A percentile compares a stretch with the other conserved stretches of the same genome.
These are phyloP conservation scores for Phoebastria nigripes DNA, from an alignment of 2,797 vertebrate genomes.

Conservation along the genomic window DNA sequence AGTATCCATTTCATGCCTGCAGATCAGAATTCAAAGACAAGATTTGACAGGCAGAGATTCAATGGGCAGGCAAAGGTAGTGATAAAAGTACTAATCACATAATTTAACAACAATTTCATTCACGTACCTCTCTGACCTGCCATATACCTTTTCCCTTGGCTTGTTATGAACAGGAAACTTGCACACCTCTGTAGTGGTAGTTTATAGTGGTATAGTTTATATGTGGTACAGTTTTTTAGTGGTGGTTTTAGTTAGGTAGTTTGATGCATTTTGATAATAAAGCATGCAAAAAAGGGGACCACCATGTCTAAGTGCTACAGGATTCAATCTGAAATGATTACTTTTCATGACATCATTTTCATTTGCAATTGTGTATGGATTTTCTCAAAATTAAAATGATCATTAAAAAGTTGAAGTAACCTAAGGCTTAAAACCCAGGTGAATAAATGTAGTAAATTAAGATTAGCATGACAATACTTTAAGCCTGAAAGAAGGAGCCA, in stretches of 20 bases:
- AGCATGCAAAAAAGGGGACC: background rate
- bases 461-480: background rate
- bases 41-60: background rate
- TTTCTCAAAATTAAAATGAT: background rate
- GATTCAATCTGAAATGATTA: background rate
- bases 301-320: background rate
- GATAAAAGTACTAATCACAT: background rate
- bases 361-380: background rate
- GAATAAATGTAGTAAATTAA: background rate
- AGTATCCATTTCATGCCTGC: background rate
- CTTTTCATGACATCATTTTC: background rate
- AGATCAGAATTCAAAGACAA: background rate
- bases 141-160: background rate
- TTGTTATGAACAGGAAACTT: background rate
- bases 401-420: background rate
- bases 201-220: background rate
- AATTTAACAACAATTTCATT: background rate
- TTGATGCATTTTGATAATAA: background rate
- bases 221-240: background rate
- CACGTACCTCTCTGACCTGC: background rate
- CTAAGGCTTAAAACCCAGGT: background rate
- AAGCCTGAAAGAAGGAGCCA: background rate
- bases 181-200: rapidly evolving
- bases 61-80: background rate
- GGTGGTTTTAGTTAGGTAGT: background rate